phyloP scores from a whole-genome alignment of 2,888 invertebrate species.

The Lepidocyrtinus sp. region DNA sequence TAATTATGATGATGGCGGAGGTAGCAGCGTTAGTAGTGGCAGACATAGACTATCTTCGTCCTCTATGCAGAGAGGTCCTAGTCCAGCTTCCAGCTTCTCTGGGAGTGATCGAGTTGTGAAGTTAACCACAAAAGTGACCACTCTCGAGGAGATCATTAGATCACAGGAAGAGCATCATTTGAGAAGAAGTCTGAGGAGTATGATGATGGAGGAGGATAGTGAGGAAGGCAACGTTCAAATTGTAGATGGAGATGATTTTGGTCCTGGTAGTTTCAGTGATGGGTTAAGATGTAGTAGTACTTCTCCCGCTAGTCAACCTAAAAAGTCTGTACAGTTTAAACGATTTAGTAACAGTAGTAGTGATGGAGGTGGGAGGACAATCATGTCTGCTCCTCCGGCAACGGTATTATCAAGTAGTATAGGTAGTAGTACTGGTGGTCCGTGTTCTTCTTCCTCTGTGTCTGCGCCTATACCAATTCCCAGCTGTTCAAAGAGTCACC shows the following conservation, averaged over 20 bases:
- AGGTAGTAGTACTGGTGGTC: neutral
- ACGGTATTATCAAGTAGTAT: neutral
- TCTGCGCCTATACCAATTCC: constrained; percentile 29
- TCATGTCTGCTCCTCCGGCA: constrained; percentile 43
- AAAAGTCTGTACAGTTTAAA: constrained; percentile 50
- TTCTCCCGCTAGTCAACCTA: constrained; percentile 16
- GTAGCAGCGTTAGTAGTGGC: neutral
- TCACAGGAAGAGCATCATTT: constrained; percentile 45
- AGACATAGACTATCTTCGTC: neutral
- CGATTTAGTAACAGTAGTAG: neutral
- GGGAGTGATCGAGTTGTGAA: constrained; percentile 58
- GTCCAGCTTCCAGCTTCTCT: constrained; percentile 40
- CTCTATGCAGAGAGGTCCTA: constrained; percentile 26
- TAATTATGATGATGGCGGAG: neutral
- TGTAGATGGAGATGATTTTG: constrained; percentile 4
- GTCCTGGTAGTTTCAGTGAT: constrained; percentile 3
- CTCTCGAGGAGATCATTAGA: constrained; percentile 67
- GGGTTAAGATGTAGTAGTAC: constrained; percentile 27
- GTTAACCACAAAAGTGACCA: constrained; percentile 69
- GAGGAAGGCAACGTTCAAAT: constrained; percentile 24
- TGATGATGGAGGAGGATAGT: constrained; percentile 7
- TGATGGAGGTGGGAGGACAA: constrained; percentile 14
- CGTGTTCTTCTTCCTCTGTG: constrained; percentile 25
- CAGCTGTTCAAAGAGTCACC: constrained; percentile 37
- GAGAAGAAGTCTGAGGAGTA: constrained; percentile 5